Conservation (phyloP, 2,113 vertebrate species). For the Scartelaos histophorus region DNA sequence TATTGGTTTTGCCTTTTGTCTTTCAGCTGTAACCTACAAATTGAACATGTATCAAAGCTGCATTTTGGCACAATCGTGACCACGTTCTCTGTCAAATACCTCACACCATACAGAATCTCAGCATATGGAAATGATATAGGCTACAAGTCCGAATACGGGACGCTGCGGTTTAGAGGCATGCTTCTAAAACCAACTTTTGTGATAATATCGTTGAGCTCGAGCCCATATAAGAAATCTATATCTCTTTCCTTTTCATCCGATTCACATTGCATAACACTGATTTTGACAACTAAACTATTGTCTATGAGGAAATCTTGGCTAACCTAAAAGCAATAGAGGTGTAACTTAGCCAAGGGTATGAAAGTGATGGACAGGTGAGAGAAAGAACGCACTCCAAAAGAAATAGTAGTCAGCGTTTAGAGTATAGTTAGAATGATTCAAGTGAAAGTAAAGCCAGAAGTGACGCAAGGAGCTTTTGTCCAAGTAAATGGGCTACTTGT, state of each 20-base stretch:
- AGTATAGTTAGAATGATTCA: conserved; percentile 42
- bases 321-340: conserved; percentile 30
- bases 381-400: conserved; percentile 41
- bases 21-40: not conserved
- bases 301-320: conserved; percentile 1
- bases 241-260: too few relatives aligned
- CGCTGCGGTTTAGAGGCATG: conserved; percentile 44
- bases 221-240: not conserved
- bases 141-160: conserved; percentile 25
- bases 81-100: conserved; percentile 43
- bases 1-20: not conserved
- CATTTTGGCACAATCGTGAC: conserved; percentile 47
- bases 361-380: conserved; percentile 38
- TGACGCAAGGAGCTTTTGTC: conserved; percentile 42
- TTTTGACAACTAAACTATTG: conserved; percentile 8
- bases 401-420: conserved; percentile 49
- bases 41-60: conserved; percentile 21
- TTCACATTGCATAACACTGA: not conserved
- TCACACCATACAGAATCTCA: conserved; percentile 32
- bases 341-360: not conserved
- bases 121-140: conserved; percentile 49
- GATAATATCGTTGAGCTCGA: conserved; percentile 39
- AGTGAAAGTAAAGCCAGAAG: conserved; percentile 33
- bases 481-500: conserved; percentile 3
- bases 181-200: conserved; percentile 26